Conservation (phyloP, 1,140 invertebrate genomes). For the Bombus ignitus region DNA sequence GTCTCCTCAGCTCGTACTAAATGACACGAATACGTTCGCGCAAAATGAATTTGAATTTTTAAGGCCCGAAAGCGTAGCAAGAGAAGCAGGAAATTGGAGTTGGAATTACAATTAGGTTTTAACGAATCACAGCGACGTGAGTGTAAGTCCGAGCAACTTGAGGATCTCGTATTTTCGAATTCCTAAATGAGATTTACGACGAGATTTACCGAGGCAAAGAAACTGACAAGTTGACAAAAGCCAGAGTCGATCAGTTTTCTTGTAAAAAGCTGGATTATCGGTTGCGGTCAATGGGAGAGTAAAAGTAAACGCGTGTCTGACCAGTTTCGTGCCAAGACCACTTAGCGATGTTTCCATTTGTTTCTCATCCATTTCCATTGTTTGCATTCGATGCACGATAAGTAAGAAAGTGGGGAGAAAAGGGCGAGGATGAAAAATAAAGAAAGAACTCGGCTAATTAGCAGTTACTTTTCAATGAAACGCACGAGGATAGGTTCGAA, state of each 20-base stretch:
- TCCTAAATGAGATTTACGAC: no score
- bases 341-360: neutral
- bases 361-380: neutral
- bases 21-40: neutral
- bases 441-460: no score
- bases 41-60: neutral
- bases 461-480: no score
- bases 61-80: neutral
- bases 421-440: neutral
- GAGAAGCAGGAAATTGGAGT: neutral
- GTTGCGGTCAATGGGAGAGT: no score
- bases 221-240: no score
- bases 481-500: no score
- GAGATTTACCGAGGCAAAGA: no score
- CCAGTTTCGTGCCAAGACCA: neutral
- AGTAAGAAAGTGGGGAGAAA: neutral
- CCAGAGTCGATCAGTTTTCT: neutral
- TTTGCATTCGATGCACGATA: neutral
- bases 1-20: no score
- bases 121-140: neutral
- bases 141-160: no score
- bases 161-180: neutral
- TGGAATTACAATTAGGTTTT: neutral
- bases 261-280: neutral
- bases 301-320: neutral